Evolutionary conservation across 53 echinoderm and acorn worm genomes (phyloP), one percentile per base, ranked within the genome.

Genomic region (Zoroaster sp.): DNA sequence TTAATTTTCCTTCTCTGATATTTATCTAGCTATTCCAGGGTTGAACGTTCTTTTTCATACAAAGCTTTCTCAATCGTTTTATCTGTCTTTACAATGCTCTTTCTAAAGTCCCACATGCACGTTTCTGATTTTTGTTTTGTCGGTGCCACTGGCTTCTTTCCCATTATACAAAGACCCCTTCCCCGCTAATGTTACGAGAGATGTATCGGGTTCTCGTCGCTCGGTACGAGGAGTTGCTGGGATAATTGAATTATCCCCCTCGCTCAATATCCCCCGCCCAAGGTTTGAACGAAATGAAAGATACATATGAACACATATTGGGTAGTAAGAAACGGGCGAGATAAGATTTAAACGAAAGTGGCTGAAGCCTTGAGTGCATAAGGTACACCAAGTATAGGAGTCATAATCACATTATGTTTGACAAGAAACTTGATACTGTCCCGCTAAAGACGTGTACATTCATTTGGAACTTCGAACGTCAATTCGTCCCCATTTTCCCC

Each of bases 241-340:
- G 49, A 46, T 85, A 47, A 85, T 85, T 85, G 15, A 85, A 85
- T 85, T 85, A 85, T 85, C 9, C 13, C 38, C 33, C 45, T 70
- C 66, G 72, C 42, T 85, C 85, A 47, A 85, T 85, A 85, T 71
- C 42, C 0, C 40, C 47, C 31, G 33, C 71, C 20, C 44, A 9
- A 18, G 40, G 34, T 46, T 40, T 36, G n/a, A n/a, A n/a, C n/a
- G n/a, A n/a, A n/a, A 21, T 31, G 68, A 45, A 17, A 40, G 67
- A 67, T 42, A 69, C 47, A 42, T 30, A 20, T 20, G 43, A 47
- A 76, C 76, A 76, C 47, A 31, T 9, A 28, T 40, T 14, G 23
- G 21, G 3, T 2, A 55, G 78, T 23, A 9, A 54, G 12, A 44
- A 39, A 43, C 63, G 66, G 10, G 25, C 41, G 53, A 82, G 82